phyloP scores from a whole-genome alignment of 2,888 invertebrate genomes.

The Cerastis leucographa region DNA sequence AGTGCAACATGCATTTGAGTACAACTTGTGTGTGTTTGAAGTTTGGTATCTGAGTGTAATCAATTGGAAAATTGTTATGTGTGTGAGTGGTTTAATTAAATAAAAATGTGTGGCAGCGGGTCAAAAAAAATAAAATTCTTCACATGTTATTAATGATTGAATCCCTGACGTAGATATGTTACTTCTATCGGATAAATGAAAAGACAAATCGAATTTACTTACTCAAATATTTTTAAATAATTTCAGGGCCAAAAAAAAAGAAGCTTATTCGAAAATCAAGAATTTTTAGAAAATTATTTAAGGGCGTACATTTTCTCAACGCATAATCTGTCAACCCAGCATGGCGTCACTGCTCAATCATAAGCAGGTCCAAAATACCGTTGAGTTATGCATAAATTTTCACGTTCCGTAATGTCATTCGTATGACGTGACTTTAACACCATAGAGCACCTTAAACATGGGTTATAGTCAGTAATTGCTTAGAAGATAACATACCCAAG shows the following conservation, averaged over 20 bases:
- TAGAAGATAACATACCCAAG: slow-evolving; percentile 24
- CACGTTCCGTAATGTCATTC: slow-evolving; percentile 72
- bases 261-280: neutral
- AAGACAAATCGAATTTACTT: slow-evolving; percentile 27
- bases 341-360: slow-evolving; percentile 6
- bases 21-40: neutral
- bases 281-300: neutral
- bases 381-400: slow-evolving; percentile 72
- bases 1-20: slow-evolving; percentile 4
- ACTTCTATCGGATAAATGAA: slow-evolving; percentile 9
- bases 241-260: slow-evolving; percentile 9
- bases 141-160: neutral
- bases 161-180: slow-evolving; percentile 20
- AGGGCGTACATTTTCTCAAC: slow-evolving; percentile 15
- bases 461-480: slow-evolving; percentile 52
- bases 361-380: slow-evolving; percentile 68
- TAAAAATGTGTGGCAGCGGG: slow-evolving; percentile 26
- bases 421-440: slow-evolving; percentile 69
- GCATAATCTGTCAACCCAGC: slow-evolving; percentile 5
- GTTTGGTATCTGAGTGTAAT: neutral
- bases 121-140: neutral
- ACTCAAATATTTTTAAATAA: neutral
- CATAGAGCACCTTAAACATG: slow-evolving; percentile 50
- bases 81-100: slow-evolving; percentile 36
- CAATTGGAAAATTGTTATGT: neutral